A percentile compares a stretch with the other conserved stretches of the same genome.
Evolutionary conservation across 2,113 vertebrate genomes (phyloP).

Genomic region (Promerops cafer): DNA sequence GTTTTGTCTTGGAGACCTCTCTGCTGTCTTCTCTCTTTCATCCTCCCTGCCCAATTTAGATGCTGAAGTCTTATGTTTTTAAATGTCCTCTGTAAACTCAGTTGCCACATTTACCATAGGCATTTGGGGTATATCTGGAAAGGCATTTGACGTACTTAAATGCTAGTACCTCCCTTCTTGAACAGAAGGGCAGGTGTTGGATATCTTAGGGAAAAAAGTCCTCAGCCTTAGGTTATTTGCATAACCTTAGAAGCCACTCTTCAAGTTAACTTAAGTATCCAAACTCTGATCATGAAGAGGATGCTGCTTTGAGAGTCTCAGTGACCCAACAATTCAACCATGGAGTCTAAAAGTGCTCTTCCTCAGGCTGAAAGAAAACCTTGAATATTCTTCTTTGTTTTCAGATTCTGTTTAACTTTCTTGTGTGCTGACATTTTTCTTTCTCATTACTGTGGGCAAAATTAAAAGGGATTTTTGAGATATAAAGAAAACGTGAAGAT

Average conservation of each 20-base stretch:
- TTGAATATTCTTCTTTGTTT: neutral
- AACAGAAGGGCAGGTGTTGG: neutral
- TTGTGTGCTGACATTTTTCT: neutral
- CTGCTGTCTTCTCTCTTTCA: neutral
- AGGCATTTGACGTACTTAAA: neutral
- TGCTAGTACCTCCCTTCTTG: neutral
- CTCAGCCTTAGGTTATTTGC: neutral
- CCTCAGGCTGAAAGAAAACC: neutral
- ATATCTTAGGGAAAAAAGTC: neutral
- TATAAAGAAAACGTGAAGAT: neutral
- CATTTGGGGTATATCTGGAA: neutral
- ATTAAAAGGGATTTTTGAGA: neutral
- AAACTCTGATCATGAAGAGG: neutral
- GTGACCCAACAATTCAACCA: neutral
- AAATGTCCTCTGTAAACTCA: neutral
- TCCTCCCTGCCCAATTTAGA: neutral
- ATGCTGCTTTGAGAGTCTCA: neutral
- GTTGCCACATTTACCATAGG: neutral
- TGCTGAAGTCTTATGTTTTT: neutral
- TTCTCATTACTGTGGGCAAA: neutral
- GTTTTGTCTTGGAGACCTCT: neutral
- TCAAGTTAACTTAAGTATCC: neutral
- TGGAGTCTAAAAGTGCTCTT: neutral
- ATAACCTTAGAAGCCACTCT: neutral
- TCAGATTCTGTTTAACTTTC: neutral